phyloP scores from a whole-genome alignment of 2,113 vertebrate species.

The Galbula dea region DNA sequence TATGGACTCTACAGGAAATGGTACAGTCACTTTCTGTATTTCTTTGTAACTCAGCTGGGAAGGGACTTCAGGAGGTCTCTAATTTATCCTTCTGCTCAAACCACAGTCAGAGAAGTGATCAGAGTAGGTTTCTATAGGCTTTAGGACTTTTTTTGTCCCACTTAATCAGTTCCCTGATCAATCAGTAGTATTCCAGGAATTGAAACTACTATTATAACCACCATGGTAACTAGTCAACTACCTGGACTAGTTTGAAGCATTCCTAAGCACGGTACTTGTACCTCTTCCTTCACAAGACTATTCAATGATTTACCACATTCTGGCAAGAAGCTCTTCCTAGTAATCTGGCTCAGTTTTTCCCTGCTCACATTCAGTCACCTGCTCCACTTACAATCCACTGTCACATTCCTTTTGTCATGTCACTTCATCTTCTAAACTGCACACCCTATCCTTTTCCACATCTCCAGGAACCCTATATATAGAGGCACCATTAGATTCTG shows the following conservation, averaged over 20 bases:
- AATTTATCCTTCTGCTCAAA: neutral
- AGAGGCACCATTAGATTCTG: neutral
- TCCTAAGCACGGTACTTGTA: neutral
- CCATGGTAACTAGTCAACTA: neutral
- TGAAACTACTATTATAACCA: neutral
- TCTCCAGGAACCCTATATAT: neutral
- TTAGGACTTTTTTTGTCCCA: neutral
- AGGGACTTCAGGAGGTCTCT: accelerated
- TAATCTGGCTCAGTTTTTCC: neutral
- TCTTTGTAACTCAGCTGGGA: neutral
- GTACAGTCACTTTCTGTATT: neutral
- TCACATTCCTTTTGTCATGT: neutral
- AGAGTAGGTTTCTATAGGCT: neutral
- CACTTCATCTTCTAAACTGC: neutral
- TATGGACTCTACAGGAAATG: neutral
- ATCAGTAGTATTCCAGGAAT: neutral
- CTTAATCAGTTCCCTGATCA: neutral
- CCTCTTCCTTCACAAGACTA: neutral
- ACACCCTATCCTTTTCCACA: neutral
- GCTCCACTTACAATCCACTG: neutral
- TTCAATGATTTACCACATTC: neutral
- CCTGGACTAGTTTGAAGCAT: neutral
- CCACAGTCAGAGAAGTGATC: neutral
- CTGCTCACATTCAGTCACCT: neutral
- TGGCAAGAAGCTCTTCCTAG: neutral